Evolutionary conservation across 2,797 vertebrate genomes (phyloP), one percentile per base, ranked within the genome.

Genomic region (Sebastiscus albofasciatus): DNA sequence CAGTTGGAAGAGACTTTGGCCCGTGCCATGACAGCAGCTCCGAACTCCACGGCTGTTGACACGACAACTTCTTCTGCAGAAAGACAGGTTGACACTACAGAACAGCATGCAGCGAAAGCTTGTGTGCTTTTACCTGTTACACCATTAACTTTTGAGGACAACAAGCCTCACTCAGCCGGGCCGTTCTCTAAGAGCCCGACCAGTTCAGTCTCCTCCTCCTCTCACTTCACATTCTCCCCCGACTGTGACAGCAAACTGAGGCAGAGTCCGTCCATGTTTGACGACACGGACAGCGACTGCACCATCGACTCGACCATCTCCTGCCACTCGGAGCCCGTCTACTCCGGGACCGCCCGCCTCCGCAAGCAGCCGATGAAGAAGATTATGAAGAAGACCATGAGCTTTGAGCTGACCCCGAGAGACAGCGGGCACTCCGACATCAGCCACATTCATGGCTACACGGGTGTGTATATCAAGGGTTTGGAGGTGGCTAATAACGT

Each of bases 291-390:
- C 91, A 94, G 93, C 54, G 94, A 96, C 93, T 95, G 95, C 89
- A 94, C 95, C 18, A 54, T 95, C 1, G 96, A 96, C 91, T 96
- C 96, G 0, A 91, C 89, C 36, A 61, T 92, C 70, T 96, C 96
- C 65, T 96, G 95, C 86, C 94, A 90, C 77, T 96, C 95, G 0
- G 96, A 97, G 90, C 96, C 96, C 0, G 81, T 91, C 67, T 94
- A 93, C 90, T 93, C 92, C 0, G 92, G 88, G 1, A 75, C 87
- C 2, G 61, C 92, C 1, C 93, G 89, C 24, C 94, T 95, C 54
- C 95, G 95, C 84, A 97, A 96, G 79, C 96, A 96, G 55, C 96
- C 96, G 0, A 92, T 96, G 83, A 97, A 97, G 85, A 97, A 97
- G 89, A 96, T 96, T 65, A 97, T 97, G 96, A 97, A 96, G 94